Base-by-base conservation (phyloP, 2,113 vertebrate species). In the Barbus barbus region DNA sequence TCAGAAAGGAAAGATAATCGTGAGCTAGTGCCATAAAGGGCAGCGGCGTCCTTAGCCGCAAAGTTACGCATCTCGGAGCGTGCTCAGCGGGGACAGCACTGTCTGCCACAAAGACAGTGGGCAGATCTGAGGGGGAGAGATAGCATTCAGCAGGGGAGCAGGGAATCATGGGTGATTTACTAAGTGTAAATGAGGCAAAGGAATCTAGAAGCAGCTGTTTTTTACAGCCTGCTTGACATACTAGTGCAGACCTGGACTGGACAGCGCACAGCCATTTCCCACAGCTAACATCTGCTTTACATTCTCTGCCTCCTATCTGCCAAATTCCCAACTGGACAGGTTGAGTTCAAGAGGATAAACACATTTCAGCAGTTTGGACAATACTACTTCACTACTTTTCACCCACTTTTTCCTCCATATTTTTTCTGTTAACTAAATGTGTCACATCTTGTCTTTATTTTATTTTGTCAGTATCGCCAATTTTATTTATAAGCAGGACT, bases 151-250 rank as follows among this genome's bases (percentile, higher is more conserved):
- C 41, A 41, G 51, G 3, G 26, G 41, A 51, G 87, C 81, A 79
- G 36, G 61, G 83, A 83, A 90, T 87, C 85, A 80, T 88, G 86
- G 82, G 86, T 90, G 89, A 89, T 91, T 89, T 91, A 90, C 83
- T 86, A 87, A 88, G 89, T 87, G 86, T 86, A 88, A 90, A 89
- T 89, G 88, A 86, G 85, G 82, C 87, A 41, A 83, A 86, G 82
- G 85, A 88, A 88, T 89, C 88, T 87, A 85, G 84, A 86, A 89
- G 88, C 89, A 88, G 89, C 86, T 91, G 81, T 90, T 89, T 88
- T 90, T 89, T 41, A 86, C 89, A 82, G 86, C 84, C 87, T 85
- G 88, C 88, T 89, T 88, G 88, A 89, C 87, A 86, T 87, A 81
- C 90, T 80, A 87, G 83, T 67, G 79, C 83, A 86, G 78, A 85